These are phyloP conservation scores for Stenchaetothrips biformis DNA, from an alignment of 2,888 invertebrate genomes.

Conservation along the genomic window DNA sequence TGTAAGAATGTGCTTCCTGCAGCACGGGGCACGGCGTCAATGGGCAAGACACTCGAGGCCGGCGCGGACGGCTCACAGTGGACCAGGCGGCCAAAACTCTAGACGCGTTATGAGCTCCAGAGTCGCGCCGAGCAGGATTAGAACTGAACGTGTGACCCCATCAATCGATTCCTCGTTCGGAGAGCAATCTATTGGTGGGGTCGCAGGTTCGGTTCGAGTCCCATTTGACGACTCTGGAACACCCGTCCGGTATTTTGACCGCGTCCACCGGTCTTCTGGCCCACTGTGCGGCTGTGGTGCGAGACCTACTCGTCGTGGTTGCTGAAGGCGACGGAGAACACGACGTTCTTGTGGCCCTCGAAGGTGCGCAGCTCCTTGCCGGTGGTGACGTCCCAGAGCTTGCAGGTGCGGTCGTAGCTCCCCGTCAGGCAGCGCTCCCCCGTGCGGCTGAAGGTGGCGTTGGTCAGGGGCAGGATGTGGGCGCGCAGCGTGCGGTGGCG, in stretches of 20 bases:
- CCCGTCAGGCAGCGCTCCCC: constrained; percentile 62
- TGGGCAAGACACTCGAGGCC: neutral
- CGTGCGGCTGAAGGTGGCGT: constrained; percentile 54
- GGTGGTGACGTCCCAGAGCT: constrained; percentile 68
- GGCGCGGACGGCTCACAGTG: too few species aligned
- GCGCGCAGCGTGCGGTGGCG: constrained; percentile 61
- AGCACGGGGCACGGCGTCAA: constrained; percentile 31
- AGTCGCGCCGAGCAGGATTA: too few species aligned
- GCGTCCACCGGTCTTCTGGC: too few species aligned
- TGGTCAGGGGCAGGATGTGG: constrained; percentile 66
- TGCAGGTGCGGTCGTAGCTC: constrained; percentile 80
- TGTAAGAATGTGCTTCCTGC: constrained; percentile 67
- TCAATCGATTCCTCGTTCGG: too few species aligned
- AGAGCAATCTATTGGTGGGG: too few species aligned
- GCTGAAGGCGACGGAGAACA: constrained; percentile 74
- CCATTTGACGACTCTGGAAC: too few species aligned
- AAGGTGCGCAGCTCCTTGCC: constrained; percentile 65
- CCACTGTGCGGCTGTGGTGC: neutral
- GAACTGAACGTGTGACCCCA: too few species aligned
- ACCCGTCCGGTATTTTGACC: too few species aligned
- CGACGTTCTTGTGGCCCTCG: constrained; percentile 73
- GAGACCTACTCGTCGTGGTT: constrained; percentile 64
- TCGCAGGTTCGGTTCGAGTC: too few species aligned
- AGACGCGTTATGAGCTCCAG: too few species aligned
- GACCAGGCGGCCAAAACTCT: too few species aligned